phyloP scores from a whole-genome alignment of 2,888 invertebrate genomes.

The Eurois occulta region DNA sequence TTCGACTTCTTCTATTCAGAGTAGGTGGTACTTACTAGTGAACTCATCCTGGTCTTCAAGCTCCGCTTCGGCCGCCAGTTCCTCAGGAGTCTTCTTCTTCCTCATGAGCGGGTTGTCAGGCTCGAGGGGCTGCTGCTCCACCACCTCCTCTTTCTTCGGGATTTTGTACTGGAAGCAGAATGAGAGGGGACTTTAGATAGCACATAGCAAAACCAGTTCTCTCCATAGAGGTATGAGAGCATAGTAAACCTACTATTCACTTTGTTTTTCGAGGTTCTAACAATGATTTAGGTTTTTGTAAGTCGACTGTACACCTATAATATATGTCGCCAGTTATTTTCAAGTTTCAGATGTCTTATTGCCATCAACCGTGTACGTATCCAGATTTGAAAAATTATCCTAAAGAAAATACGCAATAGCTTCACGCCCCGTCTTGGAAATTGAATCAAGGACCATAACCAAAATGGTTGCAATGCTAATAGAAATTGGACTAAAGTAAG shows the following conservation, averaged over 20 bases:
- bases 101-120: constrained; percentile 98
- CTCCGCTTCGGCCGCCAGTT: constrained; percentile 98
- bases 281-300: not conserved
- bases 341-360: not conserved
- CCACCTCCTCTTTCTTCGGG: constrained; percentile 98
- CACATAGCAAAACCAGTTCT: no score
- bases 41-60: constrained; percentile 98
- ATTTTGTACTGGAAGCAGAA: constrained; percentile 97
- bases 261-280: not conserved
- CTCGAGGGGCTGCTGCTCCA: constrained; percentile 94
- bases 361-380: no score
- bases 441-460: not conserved
- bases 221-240: no score
- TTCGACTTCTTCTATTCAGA: not conserved
- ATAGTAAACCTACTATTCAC: not conserved
- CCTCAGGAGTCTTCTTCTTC: constrained; percentile 99
- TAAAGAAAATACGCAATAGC: not conserved
- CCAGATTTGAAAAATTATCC: not conserved
- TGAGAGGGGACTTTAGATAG: constrained; percentile 6
- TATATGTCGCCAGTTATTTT: not conserved
- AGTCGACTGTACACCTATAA: not conserved
- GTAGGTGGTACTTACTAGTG: constrained; percentile 93
- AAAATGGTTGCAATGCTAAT: not conserved
- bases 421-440: not conserved
- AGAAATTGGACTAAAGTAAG: not conserved